phyloP scores from a whole-genome alignment of 2,113 vertebrate genomes.

The Passer montanus region DNA sequence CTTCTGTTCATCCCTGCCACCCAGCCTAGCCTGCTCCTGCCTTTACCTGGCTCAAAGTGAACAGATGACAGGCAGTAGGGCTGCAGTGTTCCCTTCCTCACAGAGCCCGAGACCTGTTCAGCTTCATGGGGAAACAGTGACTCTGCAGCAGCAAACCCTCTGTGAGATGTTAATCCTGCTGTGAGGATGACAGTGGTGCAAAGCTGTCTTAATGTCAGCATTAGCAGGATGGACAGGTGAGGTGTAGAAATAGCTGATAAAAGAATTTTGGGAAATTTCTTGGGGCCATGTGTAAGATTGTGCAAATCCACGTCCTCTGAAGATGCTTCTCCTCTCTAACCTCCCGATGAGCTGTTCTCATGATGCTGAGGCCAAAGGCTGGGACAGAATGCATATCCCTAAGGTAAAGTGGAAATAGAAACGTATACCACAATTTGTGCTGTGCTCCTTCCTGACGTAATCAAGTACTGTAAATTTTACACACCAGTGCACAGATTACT shows the following conservation, averaged over 20 bases:
- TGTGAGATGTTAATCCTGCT: neutral
- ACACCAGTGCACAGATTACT: conserved; percentile 38
- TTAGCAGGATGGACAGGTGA: neutral
- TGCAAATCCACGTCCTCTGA: neutral
- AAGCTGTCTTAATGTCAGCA: neutral
- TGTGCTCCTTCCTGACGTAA: neutral
- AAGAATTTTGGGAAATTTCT: neutral
- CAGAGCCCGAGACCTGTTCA: neutral
- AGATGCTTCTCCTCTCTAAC: neutral
- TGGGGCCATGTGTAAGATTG: neutral
- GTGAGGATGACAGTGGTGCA: neutral
- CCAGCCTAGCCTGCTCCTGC: neutral
- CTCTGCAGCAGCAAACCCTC: neutral
- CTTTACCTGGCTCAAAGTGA: neutral
- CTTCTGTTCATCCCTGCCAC: neutral
- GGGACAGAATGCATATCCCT: neutral
- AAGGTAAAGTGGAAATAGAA: neutral
- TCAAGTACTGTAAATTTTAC: conserved; percentile 28
- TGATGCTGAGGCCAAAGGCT: fast-evolving
- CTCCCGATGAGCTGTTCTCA: neutral
- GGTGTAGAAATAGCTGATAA: neutral
- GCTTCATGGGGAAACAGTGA: neutral
- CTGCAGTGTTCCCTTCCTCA: neutral
- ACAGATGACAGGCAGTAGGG: neutral
- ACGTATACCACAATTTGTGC: neutral